A percentile compares a stretch with the other conserved stretches of the same genome.
phyloP scores from a whole-genome alignment of 2,888 invertebrate species.

The Pollenia griseotomentosa region DNA sequence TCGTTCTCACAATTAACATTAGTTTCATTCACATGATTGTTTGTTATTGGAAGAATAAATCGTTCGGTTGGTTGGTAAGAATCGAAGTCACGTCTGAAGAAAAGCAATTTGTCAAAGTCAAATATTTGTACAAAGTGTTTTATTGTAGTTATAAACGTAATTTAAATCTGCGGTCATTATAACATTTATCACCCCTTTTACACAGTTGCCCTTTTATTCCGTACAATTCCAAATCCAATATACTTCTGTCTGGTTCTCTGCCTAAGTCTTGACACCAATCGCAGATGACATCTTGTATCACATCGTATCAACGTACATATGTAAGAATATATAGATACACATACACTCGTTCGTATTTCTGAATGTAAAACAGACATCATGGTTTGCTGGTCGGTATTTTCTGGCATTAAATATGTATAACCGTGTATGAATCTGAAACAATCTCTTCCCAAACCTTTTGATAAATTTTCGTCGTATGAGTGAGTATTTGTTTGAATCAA shows the following conservation, averaged over 20 bases:
- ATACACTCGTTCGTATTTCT: neutral
- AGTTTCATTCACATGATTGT: conserved; percentile 11
- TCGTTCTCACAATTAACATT: conserved; percentile 18
- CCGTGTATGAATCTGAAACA: conserved; percentile 41
- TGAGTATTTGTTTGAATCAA: conserved; percentile 22
- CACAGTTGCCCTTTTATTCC: conserved; percentile 41
- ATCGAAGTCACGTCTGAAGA: conserved; percentile 66
- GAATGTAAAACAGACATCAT: conserved; percentile 24
- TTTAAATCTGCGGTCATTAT: conserved; percentile 72
- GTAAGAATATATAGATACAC: neutral
- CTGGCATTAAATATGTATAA: conserved; percentile 31
- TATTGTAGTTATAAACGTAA: conserved; percentile 66
- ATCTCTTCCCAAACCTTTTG: conserved; percentile 31
- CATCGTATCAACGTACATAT: neutral
- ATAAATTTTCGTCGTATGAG: conserved; percentile 1
- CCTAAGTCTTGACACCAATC: conserved; percentile 47
- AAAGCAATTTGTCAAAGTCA: conserved; percentile 73
- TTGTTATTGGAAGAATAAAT: conserved; percentile 27
- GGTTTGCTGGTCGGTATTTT: conserved; percentile 34
- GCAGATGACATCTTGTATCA: conserved; percentile 47
- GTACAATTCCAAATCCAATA: conserved; percentile 23
- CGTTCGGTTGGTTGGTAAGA: conserved; percentile 7
- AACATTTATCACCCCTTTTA: conserved; percentile 72
- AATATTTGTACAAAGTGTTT: conserved; percentile 65
- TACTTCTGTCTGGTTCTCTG: conserved; percentile 16